Evolutionary conservation across 1,140 invertebrate genomes (phyloP), one percentile per base, ranked within the genome.

Genomic region (Asbolus verrucosus): DNA sequence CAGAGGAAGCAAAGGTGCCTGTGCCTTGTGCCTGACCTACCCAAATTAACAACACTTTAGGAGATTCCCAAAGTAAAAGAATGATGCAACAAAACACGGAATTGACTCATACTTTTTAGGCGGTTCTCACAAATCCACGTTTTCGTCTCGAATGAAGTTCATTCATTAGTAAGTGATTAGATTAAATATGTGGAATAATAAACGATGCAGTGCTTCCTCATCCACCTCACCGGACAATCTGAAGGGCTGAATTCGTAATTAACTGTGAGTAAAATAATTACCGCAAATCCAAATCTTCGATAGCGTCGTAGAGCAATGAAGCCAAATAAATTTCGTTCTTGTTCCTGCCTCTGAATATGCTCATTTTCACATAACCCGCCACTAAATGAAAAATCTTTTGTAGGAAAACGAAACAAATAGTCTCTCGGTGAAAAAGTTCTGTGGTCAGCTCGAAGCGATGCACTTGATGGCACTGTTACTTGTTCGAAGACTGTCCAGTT

Each of bases 241-340:
- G n/a, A n/a, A n/a, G n/a, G n/a, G n/a, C n/a, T n/a, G n/a, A n/a
- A n/a, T n/a, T n/a, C n/a, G n/a, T n/a, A n/a, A n/a, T n/a, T n/a
- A 14, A 15, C 6, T 8, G 8, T 4, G 54, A 18, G 15, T 54
- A 50, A 31, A n/a, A 24, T 21, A 76, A 72, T 74, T 75, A 81
- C 79, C 75, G 71, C n/a, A 75, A 38, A 71, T 81, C 71, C 9
- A 59, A 70, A 60, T 77, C 78, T 66, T 79, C 78, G 16, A 81
- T 78, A 43, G 76, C 73, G 72, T 81, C 79, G 69, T 81, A 81
- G 2, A 81, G 65, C n/a, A 75, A 54, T n/a, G 78, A 76, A 36
- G 79, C 76, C 65, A 81, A 76, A 75, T 74, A 81, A 63, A 79
- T 71, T 73, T 81, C 78, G 16, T 62, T 77, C 19, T 66, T 68